These are phyloP conservation scores for Xylota sylvarum DNA, from an alignment of 2,888 invertebrate genomes.

Conservation along the genomic window DNA sequence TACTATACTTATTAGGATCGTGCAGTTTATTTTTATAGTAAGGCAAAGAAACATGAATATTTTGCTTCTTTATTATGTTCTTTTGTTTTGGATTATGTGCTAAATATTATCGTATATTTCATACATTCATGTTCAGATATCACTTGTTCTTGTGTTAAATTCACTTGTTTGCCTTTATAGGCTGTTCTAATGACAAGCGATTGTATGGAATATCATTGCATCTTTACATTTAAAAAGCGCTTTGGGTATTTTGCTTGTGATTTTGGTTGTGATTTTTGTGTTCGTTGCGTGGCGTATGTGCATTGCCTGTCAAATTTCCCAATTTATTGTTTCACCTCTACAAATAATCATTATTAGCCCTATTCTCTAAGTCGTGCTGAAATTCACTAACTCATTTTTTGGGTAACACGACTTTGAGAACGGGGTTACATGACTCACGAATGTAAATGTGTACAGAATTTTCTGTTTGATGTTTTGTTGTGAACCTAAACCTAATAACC, in stretches of 20 bases:
- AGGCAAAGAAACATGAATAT: too few relatives aligned
- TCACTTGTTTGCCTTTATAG: background rate
- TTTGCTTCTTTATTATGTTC: too few relatives aligned
- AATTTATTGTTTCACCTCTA: background rate
- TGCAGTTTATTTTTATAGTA: too few relatives aligned
- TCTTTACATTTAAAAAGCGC: background rate
- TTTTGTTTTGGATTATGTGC: too few relatives aligned
- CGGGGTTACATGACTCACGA: background rate
- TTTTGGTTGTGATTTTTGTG: constrained; percentile 55
- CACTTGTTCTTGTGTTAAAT: too few relatives aligned
- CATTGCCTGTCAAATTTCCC: background rate
- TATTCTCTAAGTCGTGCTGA: too few relatives aligned
- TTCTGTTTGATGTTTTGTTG: constrained; percentile 33
- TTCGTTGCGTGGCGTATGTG: constrained; percentile 43
- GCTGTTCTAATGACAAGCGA: background rate
- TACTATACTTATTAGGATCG: too few relatives aligned
- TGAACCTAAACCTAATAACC: background rate
- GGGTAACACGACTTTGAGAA: background rate
- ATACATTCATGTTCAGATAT: too few relatives aligned
- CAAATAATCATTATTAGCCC: background rate
- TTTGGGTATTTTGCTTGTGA: background rate
- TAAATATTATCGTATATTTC: too few relatives aligned
- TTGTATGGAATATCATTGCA: background rate
- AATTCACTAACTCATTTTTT: too few relatives aligned
- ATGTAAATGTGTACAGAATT: background rate